Evolutionary conservation across 2,888 invertebrate species (phyloP).

Genomic region (Drosophila buzzatii): DNA sequence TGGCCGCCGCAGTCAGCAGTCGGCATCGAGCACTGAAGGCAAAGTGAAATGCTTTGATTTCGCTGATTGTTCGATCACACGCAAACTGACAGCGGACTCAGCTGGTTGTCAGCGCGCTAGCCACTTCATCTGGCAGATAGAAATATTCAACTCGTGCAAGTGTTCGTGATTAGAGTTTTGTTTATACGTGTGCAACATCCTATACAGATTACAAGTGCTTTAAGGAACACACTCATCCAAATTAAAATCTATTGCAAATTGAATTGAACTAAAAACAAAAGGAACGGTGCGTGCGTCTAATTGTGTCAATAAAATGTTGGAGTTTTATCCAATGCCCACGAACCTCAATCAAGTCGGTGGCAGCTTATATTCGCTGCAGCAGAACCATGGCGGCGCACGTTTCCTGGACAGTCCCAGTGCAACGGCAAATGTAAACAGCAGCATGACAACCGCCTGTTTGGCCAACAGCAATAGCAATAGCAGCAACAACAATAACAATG

Average conservation of each 20-base stretch:
- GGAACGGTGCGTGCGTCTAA: slow-evolving; percentile 27
- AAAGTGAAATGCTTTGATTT: slow-evolving; percentile 83
- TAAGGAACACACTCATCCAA: background rate
- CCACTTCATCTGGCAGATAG: slow-evolving; percentile 12
- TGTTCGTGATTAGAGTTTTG: slow-evolving; percentile 13
- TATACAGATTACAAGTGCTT: background rate
- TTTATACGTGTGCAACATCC: slow-evolving; percentile 1
- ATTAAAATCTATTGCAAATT: background rate
- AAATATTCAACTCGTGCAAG: slow-evolving; percentile 10
- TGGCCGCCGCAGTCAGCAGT: slow-evolving; percentile 36
- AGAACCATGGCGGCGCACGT: slow-evolving; percentile 82
- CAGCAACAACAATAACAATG: slow-evolving; percentile 49
- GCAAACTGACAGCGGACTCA: slow-evolving; percentile 83
- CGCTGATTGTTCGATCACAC: slow-evolving; percentile 83
- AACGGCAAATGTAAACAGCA: slow-evolving; percentile 53
- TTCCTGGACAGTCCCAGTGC: slow-evolving; percentile 81
- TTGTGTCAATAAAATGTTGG: slow-evolving; percentile 80
- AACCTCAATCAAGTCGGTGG: slow-evolving; percentile 83
- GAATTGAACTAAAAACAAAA: slow-evolving; percentile 7
- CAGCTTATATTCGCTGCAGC: slow-evolving; percentile 82
- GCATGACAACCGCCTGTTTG: slow-evolving; percentile 58
- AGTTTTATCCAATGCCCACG: slow-evolving; percentile 85
- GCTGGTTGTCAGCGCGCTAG: slow-evolving; percentile 81
- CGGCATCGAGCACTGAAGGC: slow-evolving; percentile 37
- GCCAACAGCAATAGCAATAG: slow-evolving; percentile 48